Evolutionary conservation across 2,113 vertebrate genomes (phyloP), one percentile per base, ranked within the genome.

Genomic region (Zonotrichia leucophrys): DNA sequence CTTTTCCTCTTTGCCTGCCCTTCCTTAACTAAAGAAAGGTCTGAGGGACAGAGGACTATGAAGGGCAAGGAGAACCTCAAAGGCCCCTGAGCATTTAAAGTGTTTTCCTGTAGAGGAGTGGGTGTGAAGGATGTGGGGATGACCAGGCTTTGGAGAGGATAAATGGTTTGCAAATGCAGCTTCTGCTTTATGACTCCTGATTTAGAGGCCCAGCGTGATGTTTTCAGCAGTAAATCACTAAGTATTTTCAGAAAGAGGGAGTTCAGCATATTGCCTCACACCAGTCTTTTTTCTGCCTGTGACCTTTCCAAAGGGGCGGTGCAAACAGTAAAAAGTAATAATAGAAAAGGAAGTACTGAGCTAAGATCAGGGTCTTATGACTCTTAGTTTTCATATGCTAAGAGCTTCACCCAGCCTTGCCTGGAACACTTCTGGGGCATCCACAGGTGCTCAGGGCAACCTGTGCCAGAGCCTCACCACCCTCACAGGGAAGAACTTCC

Each of bases 11-110:
- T 31, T 52, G 28, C 12, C 16, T 56, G 23, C 41, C 44, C 41
- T 52, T 91, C 41, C 37, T 42, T 44, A 58, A 33, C 12, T 11
- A 42, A 70, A 69, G 28, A 62, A 72, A 83, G 52, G 50, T 46
- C 22, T 0, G 2, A 13, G 35, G 22, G 37, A 42, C 1, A 1
- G 33, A 52, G 31, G 30, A 35, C 11, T 28, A 2, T 28, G 52
- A 50, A 63, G 50, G 64, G 15, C 42, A 46, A 35, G 46, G 53
- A 64, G 12, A 46, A 33, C 30, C 73, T 60, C n/a, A 59, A 27
- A 12, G 1, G 8, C 35, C n/a, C n/a, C 27, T 3, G 33, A 70
- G 37, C 37, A 25, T 24, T 63, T 35, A 3, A 59, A 67, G 19
- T 24, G 35, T 79, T 83, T 64, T 24, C 59, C 68, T 72, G 33